phyloP scores from a whole-genome alignment of 2,113 vertebrate species.

The Calyptomena viridis region DNA sequence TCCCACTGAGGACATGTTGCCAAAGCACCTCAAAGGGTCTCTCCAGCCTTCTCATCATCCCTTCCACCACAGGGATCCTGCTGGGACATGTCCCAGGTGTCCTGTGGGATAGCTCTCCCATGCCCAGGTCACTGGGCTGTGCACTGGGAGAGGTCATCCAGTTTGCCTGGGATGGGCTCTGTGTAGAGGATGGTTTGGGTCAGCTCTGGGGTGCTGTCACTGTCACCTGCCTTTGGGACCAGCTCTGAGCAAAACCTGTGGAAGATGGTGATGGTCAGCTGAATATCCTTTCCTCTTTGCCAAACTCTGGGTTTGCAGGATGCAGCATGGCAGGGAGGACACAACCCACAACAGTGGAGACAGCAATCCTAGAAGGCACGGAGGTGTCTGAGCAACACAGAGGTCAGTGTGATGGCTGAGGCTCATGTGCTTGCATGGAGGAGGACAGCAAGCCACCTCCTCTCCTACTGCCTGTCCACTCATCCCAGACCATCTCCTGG shows the following conservation, averaged over 20 bases:
- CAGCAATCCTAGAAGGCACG: background rate
- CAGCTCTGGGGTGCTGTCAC: background rate
- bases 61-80: background rate
- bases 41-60: background rate
- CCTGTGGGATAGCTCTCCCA: background rate
- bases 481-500: background rate
- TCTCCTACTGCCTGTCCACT: background rate
- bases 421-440: background rate
- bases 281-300: background rate
- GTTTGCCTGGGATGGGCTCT: background rate
- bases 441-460: background rate
- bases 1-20: background rate
- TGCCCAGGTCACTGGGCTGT: rapidly evolving
- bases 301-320: background rate
- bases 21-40: background rate
- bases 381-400: background rate
- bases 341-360: background rate
- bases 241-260: background rate
- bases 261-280: background rate
- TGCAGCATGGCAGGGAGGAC: background rate
- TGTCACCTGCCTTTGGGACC: background rate
- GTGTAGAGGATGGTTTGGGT: background rate
- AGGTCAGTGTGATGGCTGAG: background rate
- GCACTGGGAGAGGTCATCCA: background rate
- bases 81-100: background rate